Evolutionary conservation across 2,797 vertebrate genomes (phyloP), one percentile per base, ranked within the genome.

Genomic region (Myiothlypis chrysogaster): DNA sequence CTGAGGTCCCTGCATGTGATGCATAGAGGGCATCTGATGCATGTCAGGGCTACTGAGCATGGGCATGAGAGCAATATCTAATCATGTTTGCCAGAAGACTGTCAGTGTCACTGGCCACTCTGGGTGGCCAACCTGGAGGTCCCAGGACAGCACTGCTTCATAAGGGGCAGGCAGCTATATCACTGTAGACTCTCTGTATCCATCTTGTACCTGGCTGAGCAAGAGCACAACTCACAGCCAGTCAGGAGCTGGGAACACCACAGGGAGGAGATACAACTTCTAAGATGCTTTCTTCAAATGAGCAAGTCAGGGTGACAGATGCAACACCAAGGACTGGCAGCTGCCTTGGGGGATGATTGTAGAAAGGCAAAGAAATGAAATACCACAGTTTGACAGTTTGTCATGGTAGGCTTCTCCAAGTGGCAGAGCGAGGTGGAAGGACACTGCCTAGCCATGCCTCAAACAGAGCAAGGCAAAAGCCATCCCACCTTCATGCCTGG

Each of bases 131-230:
- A 0, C 18, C 39, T 28, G 22, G n/a, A 76, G 70, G 50, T 16
- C 32, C 24, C 14, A 64, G 50, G 35, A 55, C 63, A 13, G 35
- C 8, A 10, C 5, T 49, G 44, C 25, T 63, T 68, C 61, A 59
- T 35, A 61, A 76, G 22, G 27, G 32, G 43, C 2, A 3, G 12
- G 27, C 49, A 65, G 34, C 32, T 60, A 23, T 0, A 0, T 39
- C 65, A 61, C 23, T 10, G 9, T 44, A 69, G 37, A 28, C 49
- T 32, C 63, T 70, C 12, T 34, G 24, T 22, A 70, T 35, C 20
- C 20, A 9, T 11, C 47, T n/a, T 68, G 37, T 60, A 56, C 1
- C 0, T 7, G 41, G 69, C 34, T 4, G 1, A 84, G 68, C n/a
- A 72, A 82, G 6, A 77, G 37, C 28, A 50, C 19, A 69, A 11